Base-by-base conservation (phyloP, 2,113 vertebrate species). In the Callocephalon fimbriatum region DNA sequence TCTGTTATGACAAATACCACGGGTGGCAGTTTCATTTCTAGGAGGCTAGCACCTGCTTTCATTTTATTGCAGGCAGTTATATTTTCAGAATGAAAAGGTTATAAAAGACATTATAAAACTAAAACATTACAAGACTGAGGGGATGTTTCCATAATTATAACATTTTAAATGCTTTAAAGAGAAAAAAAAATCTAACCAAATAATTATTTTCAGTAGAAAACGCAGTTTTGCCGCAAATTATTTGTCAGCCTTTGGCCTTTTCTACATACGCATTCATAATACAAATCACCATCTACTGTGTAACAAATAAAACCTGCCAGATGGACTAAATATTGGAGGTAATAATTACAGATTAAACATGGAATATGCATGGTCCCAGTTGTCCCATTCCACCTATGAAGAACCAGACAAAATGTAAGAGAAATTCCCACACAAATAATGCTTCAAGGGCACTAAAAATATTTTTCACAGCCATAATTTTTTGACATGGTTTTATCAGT, bases 321-420 rank as follows among this genome's bases (percentile, higher is more conserved):
- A 93, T 90, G 78, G 94, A 83, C 59, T 70, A 54, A 90, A 92
- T 51, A 84, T 77, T 81, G 71, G 51, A 90, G 42, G 63, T 35
- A 93, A 95, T 95, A 85, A 86, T 96, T 95, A 83, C 72, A 88
- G 37, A 92, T 95, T 93, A 80, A 77, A 75, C 23, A 78, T 10
- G 18, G 51, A 44, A 54, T 56, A 95, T 21, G 21, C 51, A 90
- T 40, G 44, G 59, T 92, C 82, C 75, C 79, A 35, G n/a, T 32
- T 86, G 67, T 84, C 32, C 32, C 44, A 73, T 94, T 95, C 63
- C 35, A 65, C 51, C 82, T 42, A 9, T 35, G n/a, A 83, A 77
- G 11, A 8, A 16, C 7, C 56, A 67, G 59, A 88, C 11, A 76
- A 86, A 88, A 92, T 12, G 9, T 44, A 63, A 40, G 20, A 65